phyloP scores from a whole-genome alignment of 2,888 invertebrate genomes.

The Polymixis lichenea region DNA sequence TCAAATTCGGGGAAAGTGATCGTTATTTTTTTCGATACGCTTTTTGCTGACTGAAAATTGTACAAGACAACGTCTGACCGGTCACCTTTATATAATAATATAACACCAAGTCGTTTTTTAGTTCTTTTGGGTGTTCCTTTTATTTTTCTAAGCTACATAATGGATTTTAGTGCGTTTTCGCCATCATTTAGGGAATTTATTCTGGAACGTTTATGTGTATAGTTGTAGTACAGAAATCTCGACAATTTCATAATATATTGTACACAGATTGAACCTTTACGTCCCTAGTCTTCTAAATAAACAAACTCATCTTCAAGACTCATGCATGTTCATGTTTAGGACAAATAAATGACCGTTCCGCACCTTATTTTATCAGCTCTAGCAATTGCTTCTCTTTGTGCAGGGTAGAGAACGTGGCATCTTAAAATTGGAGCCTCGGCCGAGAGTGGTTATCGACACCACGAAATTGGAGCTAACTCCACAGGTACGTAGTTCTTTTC shows the following conservation, averaged over 20 bases:
- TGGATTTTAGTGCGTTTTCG: background rate
- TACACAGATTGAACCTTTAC: too few relatives aligned
- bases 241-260: background rate
- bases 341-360: background rate
- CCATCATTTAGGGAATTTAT: background rate
- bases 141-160: background rate
- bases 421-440: slow-evolving; percentile 82
- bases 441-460: slow-evolving; percentile 75
- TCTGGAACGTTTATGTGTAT: background rate
- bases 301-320: background rate
- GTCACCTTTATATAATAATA: background rate
- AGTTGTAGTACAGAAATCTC: background rate
- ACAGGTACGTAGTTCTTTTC: slow-evolving; percentile 83
- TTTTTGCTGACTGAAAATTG: background rate
- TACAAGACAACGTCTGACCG: background rate
- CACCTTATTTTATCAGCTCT: background rate
- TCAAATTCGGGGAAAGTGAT: too few relatives aligned
- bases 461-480: slow-evolving; percentile 81
- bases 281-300: background rate
- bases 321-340: background rate
- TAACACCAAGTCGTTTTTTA: background rate
- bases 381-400: slow-evolving; percentile 7
- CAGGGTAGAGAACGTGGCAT: slow-evolving; percentile 85
- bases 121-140: background rate
- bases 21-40: too few relatives aligned